Percentiles rank a stretch among this genome's conserved stretches.
Conservation (phyloP, 37 sponge, comb jelly and placozoan genomes). For the Ianthella basta region DNA sequence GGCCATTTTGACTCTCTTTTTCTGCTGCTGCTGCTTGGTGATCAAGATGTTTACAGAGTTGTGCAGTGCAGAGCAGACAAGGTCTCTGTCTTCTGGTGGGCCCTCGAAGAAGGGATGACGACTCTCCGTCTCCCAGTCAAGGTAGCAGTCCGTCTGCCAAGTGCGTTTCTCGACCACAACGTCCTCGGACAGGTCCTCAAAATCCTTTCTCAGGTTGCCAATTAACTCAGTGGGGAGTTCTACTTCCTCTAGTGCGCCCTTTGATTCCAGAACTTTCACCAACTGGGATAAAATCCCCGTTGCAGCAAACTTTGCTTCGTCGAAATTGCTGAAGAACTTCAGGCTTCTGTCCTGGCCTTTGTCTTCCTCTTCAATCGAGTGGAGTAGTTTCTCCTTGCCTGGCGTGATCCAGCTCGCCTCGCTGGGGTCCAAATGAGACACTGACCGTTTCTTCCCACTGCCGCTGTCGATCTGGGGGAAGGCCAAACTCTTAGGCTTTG, state of each 20-base stretch:
- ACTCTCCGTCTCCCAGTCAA: constrained; percentile 45
- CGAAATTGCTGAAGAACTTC: constrained; percentile 24
- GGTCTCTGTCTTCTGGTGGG: constrained; percentile 36
- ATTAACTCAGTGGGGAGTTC: constrained; percentile 45
- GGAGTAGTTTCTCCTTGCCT: not conserved
- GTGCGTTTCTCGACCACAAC: constrained; percentile 59
- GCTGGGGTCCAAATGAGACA: not conserved
- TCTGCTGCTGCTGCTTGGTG: constrained; percentile 6
- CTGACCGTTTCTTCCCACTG: not conserved
- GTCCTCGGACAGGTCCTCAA: constrained; percentile 47
- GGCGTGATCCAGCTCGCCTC: no score
- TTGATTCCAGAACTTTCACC: not conserved
- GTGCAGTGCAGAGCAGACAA: not conserved
- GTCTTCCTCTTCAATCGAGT: constrained; percentile 40
- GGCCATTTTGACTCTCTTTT: constrained; percentile 49
- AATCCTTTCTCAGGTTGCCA: constrained; percentile 33
- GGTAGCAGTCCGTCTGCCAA: constrained; percentile 94
- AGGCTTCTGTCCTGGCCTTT: constrained; percentile 1
- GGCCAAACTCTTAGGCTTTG: not conserved
- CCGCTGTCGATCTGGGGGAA: not conserved
- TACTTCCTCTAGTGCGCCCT: no score
- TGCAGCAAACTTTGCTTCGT: constrained; percentile 65
- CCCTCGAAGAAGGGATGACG: constrained; percentile 58
- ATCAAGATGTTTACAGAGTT: not conserved
- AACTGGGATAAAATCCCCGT: constrained; percentile 43